Conservation (phyloP, 2,113 vertebrate species). For the Genyomyrus donnyi region DNA sequence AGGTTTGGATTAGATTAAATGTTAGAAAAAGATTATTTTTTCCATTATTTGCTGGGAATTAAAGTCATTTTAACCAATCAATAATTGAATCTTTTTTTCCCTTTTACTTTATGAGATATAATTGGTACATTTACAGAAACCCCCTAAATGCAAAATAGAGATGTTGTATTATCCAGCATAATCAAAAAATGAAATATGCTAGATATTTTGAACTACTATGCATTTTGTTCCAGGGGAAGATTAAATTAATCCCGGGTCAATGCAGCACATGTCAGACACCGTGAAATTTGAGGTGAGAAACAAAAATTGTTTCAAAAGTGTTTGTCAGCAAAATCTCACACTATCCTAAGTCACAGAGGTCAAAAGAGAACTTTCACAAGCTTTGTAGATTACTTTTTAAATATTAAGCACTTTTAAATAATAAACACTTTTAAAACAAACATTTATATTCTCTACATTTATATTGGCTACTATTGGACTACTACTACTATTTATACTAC, state of each 20-base stretch:
- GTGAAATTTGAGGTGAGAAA: neutral
- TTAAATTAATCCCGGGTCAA: conserved; percentile 27
- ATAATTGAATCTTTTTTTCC: conserved; percentile 36
- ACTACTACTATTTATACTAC: too few species aligned
- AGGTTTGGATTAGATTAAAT: conserved; percentile 31
- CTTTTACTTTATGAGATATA: conserved; percentile 28
- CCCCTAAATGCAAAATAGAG: conserved; percentile 21
- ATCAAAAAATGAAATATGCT: conserved; percentile 19
- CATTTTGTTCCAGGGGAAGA: conserved; percentile 33
- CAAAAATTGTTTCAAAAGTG: neutral
- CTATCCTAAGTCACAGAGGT: neutral
- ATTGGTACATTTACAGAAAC: conserved; percentile 19
- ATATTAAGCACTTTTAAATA: neutral
- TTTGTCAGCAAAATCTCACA: neutral
- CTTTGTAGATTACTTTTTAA: neutral
- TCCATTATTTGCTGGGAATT: conserved; percentile 22
- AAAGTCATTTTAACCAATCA: conserved; percentile 32
- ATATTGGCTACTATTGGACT: neutral
- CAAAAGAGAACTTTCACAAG: neutral
- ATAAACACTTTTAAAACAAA: neutral
- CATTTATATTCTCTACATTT: neutral
- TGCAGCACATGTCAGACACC: conserved; percentile 7
- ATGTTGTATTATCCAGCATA: conserved; percentile 14
- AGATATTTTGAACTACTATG: conserved; percentile 15
- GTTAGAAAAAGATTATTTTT: conserved; percentile 22